phyloP scores from a whole-genome alignment of 2,797 vertebrate genomes.

The Lepilemur septentrionalis region DNA sequence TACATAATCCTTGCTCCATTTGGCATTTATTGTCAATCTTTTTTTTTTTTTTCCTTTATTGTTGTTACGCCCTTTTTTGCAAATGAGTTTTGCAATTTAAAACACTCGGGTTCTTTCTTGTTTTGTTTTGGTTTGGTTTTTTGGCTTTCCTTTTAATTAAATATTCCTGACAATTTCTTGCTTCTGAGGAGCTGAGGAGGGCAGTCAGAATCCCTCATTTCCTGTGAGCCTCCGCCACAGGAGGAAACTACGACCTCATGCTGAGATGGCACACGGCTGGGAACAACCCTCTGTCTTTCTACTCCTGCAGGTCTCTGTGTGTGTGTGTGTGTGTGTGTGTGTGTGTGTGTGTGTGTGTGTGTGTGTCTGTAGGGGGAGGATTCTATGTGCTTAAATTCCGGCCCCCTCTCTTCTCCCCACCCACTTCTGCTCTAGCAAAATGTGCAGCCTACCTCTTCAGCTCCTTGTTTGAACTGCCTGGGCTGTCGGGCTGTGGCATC shows the following conservation, averaged over 20 bases:
- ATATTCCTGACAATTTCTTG: conserved; percentile 39
- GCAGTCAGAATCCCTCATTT: neutral
- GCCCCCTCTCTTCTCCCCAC: neutral
- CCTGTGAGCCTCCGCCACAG: neutral
- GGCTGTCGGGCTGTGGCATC: neutral
- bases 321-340: neutral
- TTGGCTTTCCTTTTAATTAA: conserved; percentile 34
- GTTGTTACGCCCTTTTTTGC: neutral
- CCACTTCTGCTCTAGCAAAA: neutral
- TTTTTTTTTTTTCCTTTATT: conserved; percentile 37
- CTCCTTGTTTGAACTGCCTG: neutral
- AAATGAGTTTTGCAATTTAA: conserved; percentile 50
- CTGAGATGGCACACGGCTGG: neutral
- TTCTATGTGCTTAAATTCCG: neutral
- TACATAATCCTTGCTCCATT: conserved; percentile 47
- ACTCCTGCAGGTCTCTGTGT: neutral
- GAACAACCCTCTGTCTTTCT: neutral
- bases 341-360: no score
- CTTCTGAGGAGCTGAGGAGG: conserved; percentile 25
- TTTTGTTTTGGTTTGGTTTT: neutral
- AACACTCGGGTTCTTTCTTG: conserved; percentile 1
- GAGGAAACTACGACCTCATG: neutral
- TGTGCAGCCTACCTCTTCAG: neutral
- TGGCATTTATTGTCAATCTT: conserved; percentile 58
- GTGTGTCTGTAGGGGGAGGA: neutral